phyloP scores from a whole-genome alignment of 2,888 invertebrate species.

The Hydraecia micacea region DNA sequence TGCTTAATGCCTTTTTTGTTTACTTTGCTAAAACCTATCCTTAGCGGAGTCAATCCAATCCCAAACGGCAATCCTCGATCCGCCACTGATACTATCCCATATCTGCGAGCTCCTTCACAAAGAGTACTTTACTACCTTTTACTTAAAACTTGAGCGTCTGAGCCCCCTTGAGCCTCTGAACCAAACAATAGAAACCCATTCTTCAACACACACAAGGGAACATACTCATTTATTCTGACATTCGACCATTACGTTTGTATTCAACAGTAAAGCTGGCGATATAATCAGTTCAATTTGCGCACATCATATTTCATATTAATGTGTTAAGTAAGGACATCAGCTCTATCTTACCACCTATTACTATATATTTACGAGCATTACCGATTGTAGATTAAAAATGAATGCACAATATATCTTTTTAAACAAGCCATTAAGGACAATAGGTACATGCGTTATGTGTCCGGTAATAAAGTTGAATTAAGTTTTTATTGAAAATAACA shows the following conservation, averaged over 20 bases:
- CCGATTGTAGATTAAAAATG: slow-evolving; percentile 70
- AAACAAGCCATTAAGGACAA: slow-evolving; percentile 60
- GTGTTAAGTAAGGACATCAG: slow-evolving; percentile 71
- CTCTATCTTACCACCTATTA: slow-evolving; percentile 63
- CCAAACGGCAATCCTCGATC: too few species aligned
- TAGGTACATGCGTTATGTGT: slow-evolving; percentile 16
- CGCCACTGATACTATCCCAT: background rate
- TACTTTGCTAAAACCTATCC: too few species aligned
- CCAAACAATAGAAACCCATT: slow-evolving; percentile 33
- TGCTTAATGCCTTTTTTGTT: too few species aligned
- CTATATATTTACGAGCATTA: slow-evolving; percentile 65
- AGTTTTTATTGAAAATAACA: background rate
- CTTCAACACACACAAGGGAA: slow-evolving; percentile 39
- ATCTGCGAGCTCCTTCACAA: background rate
- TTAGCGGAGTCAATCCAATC: too few species aligned
- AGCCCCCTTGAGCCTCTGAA: background rate
- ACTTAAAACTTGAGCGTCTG: too few species aligned
- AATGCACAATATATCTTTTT: slow-evolving; percentile 68
- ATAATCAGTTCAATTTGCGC: slow-evolving; percentile 65
- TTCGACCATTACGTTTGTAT: slow-evolving; percentile 39
- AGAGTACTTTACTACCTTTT: background rate
- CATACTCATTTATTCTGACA: slow-evolving; percentile 54
- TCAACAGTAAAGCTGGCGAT: slow-evolving; percentile 47
- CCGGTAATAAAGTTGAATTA: slow-evolving; percentile 4
- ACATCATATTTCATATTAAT: slow-evolving; percentile 71